Evolutionary conservation across 2,888 invertebrate species (phyloP), one percentile per base, ranked within the genome.

Genomic region (Gisinianus flammeolus): DNA sequence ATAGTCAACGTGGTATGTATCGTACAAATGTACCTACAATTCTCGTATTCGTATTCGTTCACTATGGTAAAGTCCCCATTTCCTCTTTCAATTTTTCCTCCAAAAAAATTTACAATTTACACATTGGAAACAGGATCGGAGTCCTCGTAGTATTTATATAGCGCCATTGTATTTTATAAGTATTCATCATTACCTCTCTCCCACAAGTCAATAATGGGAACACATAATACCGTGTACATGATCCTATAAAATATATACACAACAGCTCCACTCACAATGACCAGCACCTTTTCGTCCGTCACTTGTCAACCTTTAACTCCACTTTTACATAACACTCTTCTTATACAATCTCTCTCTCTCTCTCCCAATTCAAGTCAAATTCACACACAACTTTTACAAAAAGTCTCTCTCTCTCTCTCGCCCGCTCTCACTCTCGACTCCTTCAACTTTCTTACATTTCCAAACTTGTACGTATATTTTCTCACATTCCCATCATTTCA

Each of bases 401-500:
- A 24, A 24, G n/a, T n/a, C 58, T 58, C 58, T 58, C 58, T 58
- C 58, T 58, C 44, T 58, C 58, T n/a, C 58, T 58, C 6, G 2
- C 44, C 19, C 44, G 44, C 12, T 12, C 19, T 44, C 16, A 19
- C 44, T 44, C 19, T 44, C 19, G 44, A 44, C 44, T 44, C 44
- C 44, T 44, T 16, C 44, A 19, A 12, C n/a, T 56, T 56, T 56
- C n/a, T 56, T 22, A n/a, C 19, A 26, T 64, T 64, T 64, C 64
- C 10, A 64, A 58, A 26, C 16, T 26, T 30, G 64, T 26, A 28
- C 26, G 26, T 64, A 6, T 16, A 44, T 19, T 16, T 64, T 44
- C 68, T 68, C 12, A 68, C 22, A 68, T 71, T 71, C 71, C 71
- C 71, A 71, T 56, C 58, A 71, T 58, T 54, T 33, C 31, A 12